Percentiles rank a stretch among this genome's conserved stretches.
Evolutionary conservation across 1,140 invertebrate genomes (phyloP).

Genomic region (Stenopsyche tienmushanensis): DNA sequence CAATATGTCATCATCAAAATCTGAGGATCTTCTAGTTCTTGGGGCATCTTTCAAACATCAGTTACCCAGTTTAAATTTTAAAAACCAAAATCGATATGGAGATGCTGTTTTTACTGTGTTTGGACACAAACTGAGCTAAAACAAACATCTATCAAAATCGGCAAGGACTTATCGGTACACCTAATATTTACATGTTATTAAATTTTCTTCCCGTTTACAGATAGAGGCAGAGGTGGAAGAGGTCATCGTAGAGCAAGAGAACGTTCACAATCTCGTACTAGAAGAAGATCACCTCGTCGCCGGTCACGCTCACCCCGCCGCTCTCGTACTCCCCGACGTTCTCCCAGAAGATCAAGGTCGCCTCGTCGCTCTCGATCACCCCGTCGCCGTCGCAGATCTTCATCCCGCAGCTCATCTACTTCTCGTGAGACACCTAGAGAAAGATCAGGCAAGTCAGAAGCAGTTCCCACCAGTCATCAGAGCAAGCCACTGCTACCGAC

Average conservation of each 20-base stretch:
- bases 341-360: constrained; percentile 47
- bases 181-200: no score
- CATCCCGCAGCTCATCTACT: constrained; percentile 48
- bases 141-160: no score
- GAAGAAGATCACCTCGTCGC: constrained; percentile 42
- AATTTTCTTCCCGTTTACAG: no score
- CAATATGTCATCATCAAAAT: no score
- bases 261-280: constrained; percentile 45
- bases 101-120: no score
- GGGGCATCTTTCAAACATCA: no score
- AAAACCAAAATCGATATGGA: no score
- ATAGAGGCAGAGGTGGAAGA: constrained; percentile 53
- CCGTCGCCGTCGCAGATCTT: constrained; percentile 42
- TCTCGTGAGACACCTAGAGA: constrained; percentile 53
- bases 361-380: constrained; percentile 43
- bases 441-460: constrained; percentile 55
- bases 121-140: no score
- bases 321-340: constrained; percentile 42
- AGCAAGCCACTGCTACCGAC: constrained; percentile 45
- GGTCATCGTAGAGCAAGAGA: constrained; percentile 49
- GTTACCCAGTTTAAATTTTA: no score
- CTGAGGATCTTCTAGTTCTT: no score
- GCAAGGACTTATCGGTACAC: no score
- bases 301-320: constrained; percentile 46
- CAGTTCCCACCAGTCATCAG: constrained; percentile 46